phyloP scores from a whole-genome alignment of 2,888 invertebrate genomes.

The Polymixis flavicincta region DNA sequence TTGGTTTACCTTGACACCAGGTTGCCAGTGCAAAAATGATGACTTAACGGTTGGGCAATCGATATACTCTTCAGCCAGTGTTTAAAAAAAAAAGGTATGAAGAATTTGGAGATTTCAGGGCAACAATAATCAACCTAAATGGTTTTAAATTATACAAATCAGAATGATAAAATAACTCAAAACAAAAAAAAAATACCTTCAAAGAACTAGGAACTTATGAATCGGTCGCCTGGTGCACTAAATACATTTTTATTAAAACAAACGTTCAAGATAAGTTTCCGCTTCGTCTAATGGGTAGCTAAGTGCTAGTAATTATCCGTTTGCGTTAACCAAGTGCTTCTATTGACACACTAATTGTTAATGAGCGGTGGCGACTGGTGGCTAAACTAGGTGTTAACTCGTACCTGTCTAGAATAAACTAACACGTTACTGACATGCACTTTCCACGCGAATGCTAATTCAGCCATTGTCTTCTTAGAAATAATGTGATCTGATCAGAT shows the following conservation, averaged over 20 bases:
- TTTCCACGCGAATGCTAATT: conserved; percentile 70
- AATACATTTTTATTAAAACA: conserved; percentile 48
- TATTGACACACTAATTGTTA: conserved; percentile 84
- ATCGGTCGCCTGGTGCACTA: conserved; percentile 11
- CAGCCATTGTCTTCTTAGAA: conserved; percentile 47
- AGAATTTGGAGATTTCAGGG: not conserved
- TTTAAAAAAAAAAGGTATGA: too few species aligned
- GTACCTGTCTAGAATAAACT: conserved; percentile 64
- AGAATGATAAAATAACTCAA: not conserved
- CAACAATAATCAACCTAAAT: not conserved
- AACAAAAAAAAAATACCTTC: too few species aligned
- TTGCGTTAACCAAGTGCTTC: conserved; percentile 75
- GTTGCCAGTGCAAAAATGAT: not conserved
- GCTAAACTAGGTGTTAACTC: conserved; percentile 71
- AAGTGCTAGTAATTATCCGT: conserved; percentile 71
- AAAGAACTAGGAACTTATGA: not conserved
- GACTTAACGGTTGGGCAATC: conserved; percentile 19
- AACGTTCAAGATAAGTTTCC: conserved; percentile 55
- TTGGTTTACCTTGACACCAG: conserved; percentile 29
- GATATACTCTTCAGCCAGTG: not conserved
- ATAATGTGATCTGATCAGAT: conserved; percentile 36
- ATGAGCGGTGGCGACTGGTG: conserved; percentile 62
- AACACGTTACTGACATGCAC: conserved; percentile 66
- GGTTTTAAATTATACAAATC: not conserved
- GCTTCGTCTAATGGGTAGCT: conserved; percentile 49